Evolutionary conservation across 92 coral and sea anemone species (phyloP).

Genomic region (Anthopleura xanthogrammica): DNA sequence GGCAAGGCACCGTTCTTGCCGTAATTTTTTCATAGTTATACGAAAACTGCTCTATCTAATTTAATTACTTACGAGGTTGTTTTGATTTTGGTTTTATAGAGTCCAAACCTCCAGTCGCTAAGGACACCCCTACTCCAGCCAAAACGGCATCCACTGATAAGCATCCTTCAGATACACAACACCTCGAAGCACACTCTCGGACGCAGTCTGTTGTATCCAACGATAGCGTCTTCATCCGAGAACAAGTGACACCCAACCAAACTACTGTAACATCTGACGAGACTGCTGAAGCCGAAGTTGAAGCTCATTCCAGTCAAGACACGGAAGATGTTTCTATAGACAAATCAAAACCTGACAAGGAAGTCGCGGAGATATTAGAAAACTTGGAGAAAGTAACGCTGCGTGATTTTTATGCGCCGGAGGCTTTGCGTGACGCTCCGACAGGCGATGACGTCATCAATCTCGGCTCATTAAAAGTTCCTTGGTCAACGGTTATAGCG

Average conservation of each 20-base stretch:
- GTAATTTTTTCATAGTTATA: no score
- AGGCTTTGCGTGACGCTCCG: background rate
- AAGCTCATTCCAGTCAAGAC: background rate
- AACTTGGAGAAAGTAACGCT: conserved; percentile 1
- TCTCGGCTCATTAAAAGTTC: conserved; percentile 29
- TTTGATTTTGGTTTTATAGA: conserved; percentile 5
- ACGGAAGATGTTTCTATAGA: background rate
- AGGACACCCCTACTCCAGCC: conserved; percentile 1
- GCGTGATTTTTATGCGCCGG: background rate
- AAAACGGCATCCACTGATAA: background rate
- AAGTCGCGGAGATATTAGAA: background rate
- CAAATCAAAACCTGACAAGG: background rate
- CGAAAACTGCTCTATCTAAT: no score
- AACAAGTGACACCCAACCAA: background rate
- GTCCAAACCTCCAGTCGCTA: background rate
- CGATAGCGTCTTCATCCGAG: conserved; percentile 32
- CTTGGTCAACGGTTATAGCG: conserved; percentile 10
- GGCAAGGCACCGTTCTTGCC: no score
- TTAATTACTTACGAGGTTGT: background rate
- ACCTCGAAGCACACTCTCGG: background rate
- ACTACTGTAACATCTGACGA: background rate
- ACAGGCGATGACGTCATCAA: conserved; percentile 6
- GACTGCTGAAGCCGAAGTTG: background rate
- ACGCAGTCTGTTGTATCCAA: conserved; percentile 10
- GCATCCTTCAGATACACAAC: background rate